Base-by-base conservation (phyloP, 1,140 invertebrate species). In the Bradynema listronoti region DNA sequence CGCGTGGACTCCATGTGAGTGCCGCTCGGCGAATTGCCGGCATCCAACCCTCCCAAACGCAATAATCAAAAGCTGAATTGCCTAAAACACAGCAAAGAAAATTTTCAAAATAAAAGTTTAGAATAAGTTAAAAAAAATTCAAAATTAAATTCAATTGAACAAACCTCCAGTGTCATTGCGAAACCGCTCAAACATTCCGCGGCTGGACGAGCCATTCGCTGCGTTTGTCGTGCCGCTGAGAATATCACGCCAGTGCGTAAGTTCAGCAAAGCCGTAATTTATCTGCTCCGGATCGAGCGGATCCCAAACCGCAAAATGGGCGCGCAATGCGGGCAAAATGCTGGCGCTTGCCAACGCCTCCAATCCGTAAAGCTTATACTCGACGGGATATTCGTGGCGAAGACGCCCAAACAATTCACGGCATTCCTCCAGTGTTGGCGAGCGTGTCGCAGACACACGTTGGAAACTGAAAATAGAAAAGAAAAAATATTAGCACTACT, bases 41-140 rank as follows among this genome's bases (percentile, higher is more conserved):
- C 84, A 92, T 87, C 85, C 90, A 89, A 0, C 87, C 85, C 59
- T 90, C 87, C 90, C 90, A 93, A 53, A 94, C 36, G 39, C 61
- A 63, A 41, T 30, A 22, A 29, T 63, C 61, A 58, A 62, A 80
- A 11, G 77, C 71, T 55, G 72, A 56, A 11, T 70, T 50, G 9
- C 52, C 46, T 59, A 34, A 33, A 47, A 45, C 83, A 83, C n/a
- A n/a, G n/a, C n/a, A n/a, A 72, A 88, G 14, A 3, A n/a, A 19
- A 22, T 29, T 42, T 52, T 14, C 14, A 16, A 3, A 16, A 30
- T 25, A 50, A 27, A 22, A 6, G 7, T 14, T 7, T 3, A 25
- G n/a, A 24, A 6, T 30, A 14, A 42, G n/a, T 53, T 53, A 46
- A 36, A 14, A 42, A 30, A 3, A 36, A 3, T 67, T 14, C 36